phyloP scores from a whole-genome alignment of 1,140 invertebrate species.

The Pogonomyrmex californicus region DNA sequence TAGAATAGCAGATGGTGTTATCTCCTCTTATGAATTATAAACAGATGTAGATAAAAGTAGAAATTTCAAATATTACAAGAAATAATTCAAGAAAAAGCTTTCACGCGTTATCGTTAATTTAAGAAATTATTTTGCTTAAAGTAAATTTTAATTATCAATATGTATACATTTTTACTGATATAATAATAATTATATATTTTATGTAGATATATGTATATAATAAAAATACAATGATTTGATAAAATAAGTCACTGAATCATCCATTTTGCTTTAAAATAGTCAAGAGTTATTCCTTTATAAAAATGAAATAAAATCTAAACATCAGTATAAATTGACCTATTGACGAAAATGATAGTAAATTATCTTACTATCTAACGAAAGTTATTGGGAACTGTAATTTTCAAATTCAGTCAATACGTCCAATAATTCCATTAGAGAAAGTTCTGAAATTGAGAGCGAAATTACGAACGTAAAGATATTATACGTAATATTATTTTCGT shows the following conservation, averaged over 20 bases:
- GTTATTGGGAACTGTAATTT: conserved; percentile 8
- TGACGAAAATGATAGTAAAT: background rate
- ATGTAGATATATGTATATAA: background rate
- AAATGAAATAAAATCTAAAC: background rate
- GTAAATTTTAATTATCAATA: background rate
- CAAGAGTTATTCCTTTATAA: background rate
- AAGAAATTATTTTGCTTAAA: background rate
- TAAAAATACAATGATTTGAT: background rate
- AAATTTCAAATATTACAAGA: conserved; percentile 1
- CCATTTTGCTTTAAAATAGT: conserved; percentile 8
- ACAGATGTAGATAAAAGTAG: background rate
- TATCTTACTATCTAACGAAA: conserved; percentile 8
- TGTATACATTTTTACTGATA: background rate
- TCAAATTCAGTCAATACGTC: background rate
- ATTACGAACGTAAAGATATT: background rate
- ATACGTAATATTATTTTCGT: background rate
- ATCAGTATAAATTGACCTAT: background rate
- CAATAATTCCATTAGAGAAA: background rate
- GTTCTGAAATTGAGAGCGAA: background rate
- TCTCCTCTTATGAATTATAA: conserved; percentile 45
- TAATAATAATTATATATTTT: background rate
- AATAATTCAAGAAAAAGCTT: background rate
- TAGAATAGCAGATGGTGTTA: conserved; percentile 21
- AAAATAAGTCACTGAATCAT: background rate
- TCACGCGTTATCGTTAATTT: background rate